phyloP scores from a whole-genome alignment of 2,113 vertebrate species.

The Gracilinanus agilis region DNA sequence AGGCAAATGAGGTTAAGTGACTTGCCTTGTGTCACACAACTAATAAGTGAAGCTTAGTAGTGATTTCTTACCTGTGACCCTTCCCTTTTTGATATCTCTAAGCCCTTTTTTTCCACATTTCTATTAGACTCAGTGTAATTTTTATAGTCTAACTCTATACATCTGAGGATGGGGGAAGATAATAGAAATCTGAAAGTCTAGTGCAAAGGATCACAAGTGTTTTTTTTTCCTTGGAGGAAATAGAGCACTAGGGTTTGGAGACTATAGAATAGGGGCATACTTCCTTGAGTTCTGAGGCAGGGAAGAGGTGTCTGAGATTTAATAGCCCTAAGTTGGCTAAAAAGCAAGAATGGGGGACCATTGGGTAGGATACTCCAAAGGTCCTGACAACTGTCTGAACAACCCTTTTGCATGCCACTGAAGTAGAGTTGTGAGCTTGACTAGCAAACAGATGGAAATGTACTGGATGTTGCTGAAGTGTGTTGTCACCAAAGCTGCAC shows the following conservation, averaged over 20 bases:
- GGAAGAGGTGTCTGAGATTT: neutral
- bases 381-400: neutral
- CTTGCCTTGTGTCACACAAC: no score
- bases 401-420: neutral
- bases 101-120: neutral
- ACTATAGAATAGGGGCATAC: neutral
- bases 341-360: neutral
- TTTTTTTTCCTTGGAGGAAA: neutral
- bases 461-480: neutral
- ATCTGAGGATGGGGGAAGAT: neutral
- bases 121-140: neutral
- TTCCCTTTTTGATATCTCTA: neutral
- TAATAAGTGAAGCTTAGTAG: no score
- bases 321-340: neutral
- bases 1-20: no score
- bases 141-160: neutral
- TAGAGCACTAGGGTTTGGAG: neutral
- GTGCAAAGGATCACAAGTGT: neutral
- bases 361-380: neutral
- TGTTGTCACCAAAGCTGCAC: neutral
- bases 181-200: neutral
- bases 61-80: neutral
- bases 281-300: neutral
- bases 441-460: neutral
- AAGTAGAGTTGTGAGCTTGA: neutral